Conservation (phyloP, 2,888 invertebrate genomes). For the Lasioglossum lativentre region DNA sequence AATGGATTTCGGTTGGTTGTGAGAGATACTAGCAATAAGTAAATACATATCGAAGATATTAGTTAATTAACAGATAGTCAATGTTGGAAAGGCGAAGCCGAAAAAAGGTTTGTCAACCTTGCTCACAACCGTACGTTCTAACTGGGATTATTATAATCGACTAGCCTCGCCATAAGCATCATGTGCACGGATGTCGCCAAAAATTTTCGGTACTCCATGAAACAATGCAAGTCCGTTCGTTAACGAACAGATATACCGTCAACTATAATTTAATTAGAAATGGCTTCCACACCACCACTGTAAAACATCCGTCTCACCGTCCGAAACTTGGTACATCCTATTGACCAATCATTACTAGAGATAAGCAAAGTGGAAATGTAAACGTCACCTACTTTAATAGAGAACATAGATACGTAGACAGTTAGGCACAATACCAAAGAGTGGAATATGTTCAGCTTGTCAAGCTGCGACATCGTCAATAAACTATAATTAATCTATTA, state of each 20-base stretch:
- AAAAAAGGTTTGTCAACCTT: background rate
- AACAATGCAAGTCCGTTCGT: background rate
- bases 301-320: slow-evolving; percentile 10
- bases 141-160: background rate
- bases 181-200: background rate
- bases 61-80: slow-evolving; percentile 68
- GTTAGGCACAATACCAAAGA: background rate
- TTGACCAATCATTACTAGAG: slow-evolving; percentile 11
- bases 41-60: slow-evolving; percentile 75
- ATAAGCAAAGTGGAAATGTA: background rate
- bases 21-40: slow-evolving; percentile 68
- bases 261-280: background rate
- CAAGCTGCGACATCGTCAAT: background rate
- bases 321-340: slow-evolving; percentile 12
- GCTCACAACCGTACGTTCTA: background rate
- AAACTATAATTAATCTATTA: background rate
- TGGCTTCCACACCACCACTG: slow-evolving; percentile 41
- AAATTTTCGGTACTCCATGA: background rate
- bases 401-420: background rate
- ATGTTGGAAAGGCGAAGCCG: slow-evolving; percentile 28
- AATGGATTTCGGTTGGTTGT: slow-evolving; percentile 94
- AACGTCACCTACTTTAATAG: background rate
- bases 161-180: background rate
- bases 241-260: background rate
- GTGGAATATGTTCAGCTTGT: background rate